These are phyloP conservation scores for Euzophera pinguis DNA, from an alignment of 2,888 invertebrate species.

Conservation along the genomic window DNA sequence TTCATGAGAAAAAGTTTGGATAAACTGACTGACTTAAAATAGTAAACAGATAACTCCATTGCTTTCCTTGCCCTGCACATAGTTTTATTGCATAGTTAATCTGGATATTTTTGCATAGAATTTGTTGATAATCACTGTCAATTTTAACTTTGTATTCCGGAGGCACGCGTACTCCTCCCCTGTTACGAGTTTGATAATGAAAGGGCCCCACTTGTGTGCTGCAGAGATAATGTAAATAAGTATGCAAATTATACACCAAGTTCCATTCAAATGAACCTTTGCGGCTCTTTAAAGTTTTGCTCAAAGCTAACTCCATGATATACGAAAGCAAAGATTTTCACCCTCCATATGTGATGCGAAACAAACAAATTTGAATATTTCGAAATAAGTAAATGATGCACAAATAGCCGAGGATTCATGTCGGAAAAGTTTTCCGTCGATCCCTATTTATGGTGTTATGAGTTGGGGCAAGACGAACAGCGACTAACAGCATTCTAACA, in stretches of 20 bases:
- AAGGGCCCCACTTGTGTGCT: constrained; percentile 75
- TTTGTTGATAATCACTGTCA: constrained; percentile 68
- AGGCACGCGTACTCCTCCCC: constrained; percentile 47
- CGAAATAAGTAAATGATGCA: constrained; percentile 56
- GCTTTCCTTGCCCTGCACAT: constrained; percentile 23
- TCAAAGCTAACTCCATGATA: constrained; percentile 57
- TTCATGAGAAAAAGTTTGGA: too few species aligned
- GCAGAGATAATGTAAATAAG: constrained; percentile 79
- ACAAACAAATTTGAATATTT: constrained; percentile 49
- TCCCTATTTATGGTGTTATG: constrained; percentile 49
- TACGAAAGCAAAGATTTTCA: constrained; percentile 38
- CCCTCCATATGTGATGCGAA: constrained; percentile 29
- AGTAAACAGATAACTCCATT: constrained; percentile 15
- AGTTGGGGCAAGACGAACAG: constrained; percentile 33
- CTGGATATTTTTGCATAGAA: constrained; percentile 59
- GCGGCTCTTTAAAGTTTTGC: constrained; percentile 69
- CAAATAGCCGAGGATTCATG: constrained; percentile 52
- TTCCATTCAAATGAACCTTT: constrained; percentile 76
- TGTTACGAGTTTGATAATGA: constrained; percentile 76
- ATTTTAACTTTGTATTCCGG: constrained; percentile 70
- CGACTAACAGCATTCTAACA: constrained; percentile 27
- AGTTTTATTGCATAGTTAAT: constrained; percentile 58
- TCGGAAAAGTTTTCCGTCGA: constrained; percentile 49
- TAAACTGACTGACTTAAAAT: not conserved
- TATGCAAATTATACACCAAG: constrained; percentile 76